Base-by-base conservation (phyloP, 2,888 invertebrate genomes). In the Epistrophella euchroma region DNA sequence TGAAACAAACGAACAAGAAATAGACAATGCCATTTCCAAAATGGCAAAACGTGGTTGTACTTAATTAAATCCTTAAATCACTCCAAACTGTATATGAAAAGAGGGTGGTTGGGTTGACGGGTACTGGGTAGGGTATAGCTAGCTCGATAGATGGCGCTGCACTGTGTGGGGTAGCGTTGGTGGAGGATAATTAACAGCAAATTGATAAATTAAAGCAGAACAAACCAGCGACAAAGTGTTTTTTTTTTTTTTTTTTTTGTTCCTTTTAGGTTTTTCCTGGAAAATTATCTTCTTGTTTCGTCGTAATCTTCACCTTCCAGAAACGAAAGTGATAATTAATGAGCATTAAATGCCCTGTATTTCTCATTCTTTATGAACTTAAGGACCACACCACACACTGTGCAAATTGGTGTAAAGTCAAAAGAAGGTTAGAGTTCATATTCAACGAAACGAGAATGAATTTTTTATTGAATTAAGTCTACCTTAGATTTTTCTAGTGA, bases 31-130 rank as follows among this genome's bases (percentile, higher is more conserved):
- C 32, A 22, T 45, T 52, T 50, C 50, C 22, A 35, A 68, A 50
- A 78, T 55, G 47, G 45, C 56, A 50, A 75, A 85, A 85, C 83
- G 68, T 72, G 72, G 68, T 76, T 73, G 85, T 85, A 72, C 81
- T 85, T 85, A 85, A 85, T 85, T 85, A 85, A 85, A 81, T 85
- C 85, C 85, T 81, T 85, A 85, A 85, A 85, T 85, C 85, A 85
- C 81, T 85, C 19, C 76, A 68, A 70, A 76, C 60, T 68, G 68
- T 25, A 15, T 25, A 25, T 2, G 28, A 5, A 28, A 0, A 35
- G 19, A 19, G 35, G 22, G 9, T 6, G 9, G 4, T n/a, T n/a
- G n/a, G n/a, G n/a, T n/a, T n/a, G 15, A 10, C 2, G 4, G 35
- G 17, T 19, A 11, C 1, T 1, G 3, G 47, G 13, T 4, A 4